phyloP scores from a whole-genome alignment of 2,797 vertebrate species.

The Lutjanus argentimaculatus region DNA sequence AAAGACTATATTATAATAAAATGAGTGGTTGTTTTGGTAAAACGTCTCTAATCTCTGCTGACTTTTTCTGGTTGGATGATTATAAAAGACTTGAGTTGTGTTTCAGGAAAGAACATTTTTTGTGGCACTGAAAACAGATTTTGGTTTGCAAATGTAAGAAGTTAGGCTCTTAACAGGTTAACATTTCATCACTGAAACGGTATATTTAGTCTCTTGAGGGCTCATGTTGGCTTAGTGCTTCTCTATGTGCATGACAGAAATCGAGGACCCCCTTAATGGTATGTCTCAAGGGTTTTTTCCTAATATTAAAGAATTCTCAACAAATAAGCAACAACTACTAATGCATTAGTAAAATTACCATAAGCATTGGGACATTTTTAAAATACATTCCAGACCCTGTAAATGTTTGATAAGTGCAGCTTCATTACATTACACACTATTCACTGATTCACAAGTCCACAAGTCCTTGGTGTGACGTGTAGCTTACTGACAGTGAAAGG shows the following conservation, averaged over 20 bases:
- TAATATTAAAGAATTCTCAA: no score
- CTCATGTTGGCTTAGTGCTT: background rate
- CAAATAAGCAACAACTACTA: background rate
- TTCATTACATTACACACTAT: no score
- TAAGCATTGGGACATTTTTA: no score
- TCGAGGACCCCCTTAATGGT: no score
- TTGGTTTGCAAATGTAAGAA: background rate
- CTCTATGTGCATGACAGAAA: background rate
- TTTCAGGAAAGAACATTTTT: background rate
- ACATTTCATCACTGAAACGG: background rate
- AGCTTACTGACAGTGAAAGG: no score
- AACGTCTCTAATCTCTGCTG: background rate
- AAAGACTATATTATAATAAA: no score
- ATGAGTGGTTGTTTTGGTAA: background rate
- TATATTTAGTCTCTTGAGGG: background rate
- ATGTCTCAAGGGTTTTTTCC: no score
- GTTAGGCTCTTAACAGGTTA: background rate
- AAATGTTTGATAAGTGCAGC: no score
- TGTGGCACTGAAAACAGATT: background rate
- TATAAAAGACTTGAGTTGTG: background rate
- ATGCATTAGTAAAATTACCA: no score
- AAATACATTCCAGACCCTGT: no score
- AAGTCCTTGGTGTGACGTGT: no score
- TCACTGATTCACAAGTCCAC: no score
- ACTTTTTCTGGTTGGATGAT: background rate